phyloP scores from a whole-genome alignment of 64 coral and sea anemone genomes.

The Pocillopora damicornis region DNA sequence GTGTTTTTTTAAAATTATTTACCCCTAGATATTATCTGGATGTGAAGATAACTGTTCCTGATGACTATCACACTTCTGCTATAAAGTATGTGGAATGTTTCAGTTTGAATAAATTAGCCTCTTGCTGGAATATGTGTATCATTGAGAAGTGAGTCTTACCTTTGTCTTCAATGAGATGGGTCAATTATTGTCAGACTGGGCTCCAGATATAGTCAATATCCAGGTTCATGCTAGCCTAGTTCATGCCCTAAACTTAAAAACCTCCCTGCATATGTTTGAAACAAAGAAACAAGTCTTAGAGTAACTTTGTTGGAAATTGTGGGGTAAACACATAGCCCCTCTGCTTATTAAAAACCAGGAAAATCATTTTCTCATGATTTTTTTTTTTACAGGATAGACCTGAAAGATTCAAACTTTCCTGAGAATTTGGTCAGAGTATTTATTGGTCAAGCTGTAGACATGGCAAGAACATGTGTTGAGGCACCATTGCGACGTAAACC shows the following conservation, averaged over 20 bases:
- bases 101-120: background rate
- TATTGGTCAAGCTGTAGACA: slow-evolving; percentile 76
- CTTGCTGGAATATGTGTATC: background rate
- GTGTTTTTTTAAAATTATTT: background rate
- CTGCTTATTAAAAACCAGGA: background rate
- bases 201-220: too few species aligned
- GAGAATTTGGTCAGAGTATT: slow-evolving; percentile 67
- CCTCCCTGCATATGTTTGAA: too few species aligned
- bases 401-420: slow-evolving; percentile 81
- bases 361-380: background rate
- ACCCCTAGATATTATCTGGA: slow-evolving; percentile 76
- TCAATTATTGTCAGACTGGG: too few species aligned
- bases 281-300: too few species aligned
- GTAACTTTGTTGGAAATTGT: too few species aligned
- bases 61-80: slow-evolving; percentile 78
- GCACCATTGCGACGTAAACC: slow-evolving; percentile 62
- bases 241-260: too few species aligned
- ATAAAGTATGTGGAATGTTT: slow-evolving; percentile 47
- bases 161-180: background rate
- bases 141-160: background rate
- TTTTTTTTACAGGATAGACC: slow-evolving; percentile 64
- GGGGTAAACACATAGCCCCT: too few species aligned
- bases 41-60: slow-evolving; percentile 71
- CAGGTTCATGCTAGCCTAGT: too few species aligned
- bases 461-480: slow-evolving; percentile 82